Evolutionary conservation across 1,140 invertebrate species (phyloP), one percentile per base, ranked within the genome.

Genomic region (Drosophila nigromelanica): DNA sequence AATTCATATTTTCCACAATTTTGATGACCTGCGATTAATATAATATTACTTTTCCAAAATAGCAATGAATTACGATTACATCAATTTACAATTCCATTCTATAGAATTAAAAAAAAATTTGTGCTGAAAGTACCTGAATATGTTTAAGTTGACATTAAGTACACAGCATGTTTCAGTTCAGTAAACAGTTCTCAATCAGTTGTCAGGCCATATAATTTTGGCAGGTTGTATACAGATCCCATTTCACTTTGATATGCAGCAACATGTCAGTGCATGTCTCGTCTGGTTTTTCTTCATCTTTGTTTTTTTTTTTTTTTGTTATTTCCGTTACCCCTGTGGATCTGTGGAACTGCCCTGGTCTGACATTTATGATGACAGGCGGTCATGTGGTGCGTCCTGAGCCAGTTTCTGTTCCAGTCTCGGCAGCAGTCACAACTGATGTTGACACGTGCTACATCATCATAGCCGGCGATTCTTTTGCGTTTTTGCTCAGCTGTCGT

Each of bases 361-460:
- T 79, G 83, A 89, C 82, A 87, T 87, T 82, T 87, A 87, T 87
- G 83, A 82, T 82, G 82, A 89, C 83, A 82, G 76, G 72, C 83
- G 82, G 78, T 78, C 75, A 76, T 87, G 76, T 76, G 63, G 60
- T 73, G 66, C 60, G 40, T 42, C 62, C 51, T 37, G 59, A 27
- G 27, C 27, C 27, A 27, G 27, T 27, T 27, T 27, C 27, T 27
- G 27, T 27, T 27, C 27, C 27, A 27, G 5, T 27, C 27, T 6
- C 27, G 27, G 21, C 7, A 39, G 14, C 40, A 54, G 60, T 64
- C 73, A 60, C 60, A 76, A 87, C 60, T 89, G 83, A 87, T 87
- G 82, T 87, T 87, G 83, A 87, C 78, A 87, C 82, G 82, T 87
- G 82, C 82, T 87, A 87, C 82, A 87, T 87, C 82, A 87, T 79